Base-by-base conservation (phyloP, 2,888 invertebrate genomes). In the Coleophora flavipennella region DNA sequence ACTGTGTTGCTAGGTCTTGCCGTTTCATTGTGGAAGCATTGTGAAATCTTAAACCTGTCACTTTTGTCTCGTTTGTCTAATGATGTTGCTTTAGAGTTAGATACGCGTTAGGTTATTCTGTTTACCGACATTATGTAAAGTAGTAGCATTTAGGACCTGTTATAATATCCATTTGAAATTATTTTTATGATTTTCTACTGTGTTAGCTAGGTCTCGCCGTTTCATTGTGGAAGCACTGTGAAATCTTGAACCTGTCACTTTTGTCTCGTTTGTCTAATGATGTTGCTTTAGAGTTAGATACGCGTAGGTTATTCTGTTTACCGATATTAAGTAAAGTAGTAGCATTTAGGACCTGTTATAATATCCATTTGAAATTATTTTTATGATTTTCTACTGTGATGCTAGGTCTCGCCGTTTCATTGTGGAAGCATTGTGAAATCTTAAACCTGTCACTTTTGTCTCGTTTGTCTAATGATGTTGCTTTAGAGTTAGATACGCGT, bases 211-310 rank as follows among this genome's bases (percentile, higher is more conserved):
- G 61, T 65, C 57, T 59, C 53, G 52, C 50, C 50, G 50, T 62
- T 66, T 60, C 42, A 29, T 10, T 29, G 55, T 54, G 46, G 46
- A 38, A 47, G 46, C 51, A 48, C 55, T 51, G 55, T 57, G 55
- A 62, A 67, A 66, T 63, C 58, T 48, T 56, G 51, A 62, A 59
- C 53, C 55, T 57, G 39, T 53, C 51, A 55, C 62, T 66, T 63
- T 65, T 63, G 57, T 41, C 46, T 51, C 14, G 14, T 20, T 9
- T 20, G 13, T 10, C 55, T 57, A 64, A 66, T 58, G 62, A 63
- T 58, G 54, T 54, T 44, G 44, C 45, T 40, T 40, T 43, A 42
- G 29, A 29, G 11, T 29, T 49, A 50, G 50, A 51, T 51, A 40
- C 46, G 42, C 49, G 53, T 51, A 53, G 53, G 54, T 57, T 56